Conservation (phyloP, 2,113 vertebrate species). For the Plecotus auritus region DNA sequence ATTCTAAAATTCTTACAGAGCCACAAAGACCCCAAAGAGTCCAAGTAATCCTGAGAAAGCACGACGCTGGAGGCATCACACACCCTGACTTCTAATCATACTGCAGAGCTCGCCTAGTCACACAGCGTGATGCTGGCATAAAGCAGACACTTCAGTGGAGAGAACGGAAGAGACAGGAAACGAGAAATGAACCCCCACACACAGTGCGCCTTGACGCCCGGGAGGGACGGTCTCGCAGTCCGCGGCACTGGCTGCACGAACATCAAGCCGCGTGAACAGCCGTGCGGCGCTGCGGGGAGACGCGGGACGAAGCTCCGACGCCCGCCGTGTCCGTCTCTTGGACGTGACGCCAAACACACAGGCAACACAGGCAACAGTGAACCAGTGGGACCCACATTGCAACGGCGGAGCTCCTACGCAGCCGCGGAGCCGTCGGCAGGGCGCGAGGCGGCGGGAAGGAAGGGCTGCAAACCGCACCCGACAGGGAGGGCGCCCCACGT, state of each 20-base stretch:
- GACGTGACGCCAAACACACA: neutral
- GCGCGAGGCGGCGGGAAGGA: too few species aligned
- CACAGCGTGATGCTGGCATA: too few species aligned
- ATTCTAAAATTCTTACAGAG: neutral
- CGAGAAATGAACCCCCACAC: neutral
- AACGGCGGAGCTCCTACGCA: accelerated
- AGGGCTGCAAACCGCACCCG: too few species aligned
- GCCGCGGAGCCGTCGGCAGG: neutral
- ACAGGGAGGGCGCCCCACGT: accelerated
- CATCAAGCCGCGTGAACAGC: neutral
- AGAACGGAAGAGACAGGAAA: neutral
- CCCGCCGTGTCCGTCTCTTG: neutral
- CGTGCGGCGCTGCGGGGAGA: too few species aligned
- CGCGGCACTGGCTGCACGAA: too few species aligned
- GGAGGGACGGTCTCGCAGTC: neutral
- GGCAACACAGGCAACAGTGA: neutral
- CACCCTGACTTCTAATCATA: neutral
- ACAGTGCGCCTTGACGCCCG: too few species aligned
- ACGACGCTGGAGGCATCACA: neutral
- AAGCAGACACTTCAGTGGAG: accelerated
- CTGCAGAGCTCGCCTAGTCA: too few species aligned
- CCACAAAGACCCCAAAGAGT: neutral
- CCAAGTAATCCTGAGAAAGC: neutral
- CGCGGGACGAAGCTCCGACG: neutral
- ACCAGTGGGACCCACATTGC: neutral